These are phyloP conservation scores for Schizaphis graminum DNA, from an alignment of 2,888 invertebrate species.

Conservation along the genomic window DNA sequence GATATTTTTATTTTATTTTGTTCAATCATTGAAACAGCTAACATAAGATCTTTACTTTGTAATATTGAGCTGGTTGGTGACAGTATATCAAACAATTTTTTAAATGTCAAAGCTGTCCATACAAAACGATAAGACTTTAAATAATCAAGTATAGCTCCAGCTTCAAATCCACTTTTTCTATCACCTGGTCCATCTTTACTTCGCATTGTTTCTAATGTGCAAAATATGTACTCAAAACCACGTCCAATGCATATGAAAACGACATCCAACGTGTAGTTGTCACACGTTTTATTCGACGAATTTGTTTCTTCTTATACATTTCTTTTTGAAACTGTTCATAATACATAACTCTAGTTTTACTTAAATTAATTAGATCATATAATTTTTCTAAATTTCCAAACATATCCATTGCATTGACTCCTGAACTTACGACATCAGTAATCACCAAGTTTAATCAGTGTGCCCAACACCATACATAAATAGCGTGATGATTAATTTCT, in stretches of 20 bases:
- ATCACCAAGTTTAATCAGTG: too few relatives aligned
- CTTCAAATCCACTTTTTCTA: background rate
- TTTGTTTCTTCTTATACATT: background rate
- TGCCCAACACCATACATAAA: too few relatives aligned
- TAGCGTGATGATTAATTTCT: too few relatives aligned
- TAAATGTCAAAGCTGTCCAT: conserved; percentile 17
- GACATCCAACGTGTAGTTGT: conserved; percentile 41
- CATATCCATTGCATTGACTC: conserved; percentile 22
- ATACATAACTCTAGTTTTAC: background rate
- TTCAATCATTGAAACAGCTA: background rate
- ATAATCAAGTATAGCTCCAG: conserved; percentile 13
- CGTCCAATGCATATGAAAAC: background rate
- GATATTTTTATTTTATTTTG: background rate
- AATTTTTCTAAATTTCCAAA: conserved; percentile 47
- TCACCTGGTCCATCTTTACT: background rate
- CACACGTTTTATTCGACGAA: conserved; percentile 20
- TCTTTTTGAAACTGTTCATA: conserved; percentile 29
- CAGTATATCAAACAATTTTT: conserved; percentile 37
- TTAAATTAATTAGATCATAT: background rate
- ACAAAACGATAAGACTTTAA: conserved; percentile 35
- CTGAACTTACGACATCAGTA: conserved; percentile 17
- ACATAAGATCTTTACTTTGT: conserved; percentile 29
- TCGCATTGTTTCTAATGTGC: background rate
- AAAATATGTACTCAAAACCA: background rate
- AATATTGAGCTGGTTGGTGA: conserved; percentile 20